phyloP scores from a whole-genome alignment of 53 echinoderm and acorn worm genomes.

The Antedon mediterranea region DNA sequence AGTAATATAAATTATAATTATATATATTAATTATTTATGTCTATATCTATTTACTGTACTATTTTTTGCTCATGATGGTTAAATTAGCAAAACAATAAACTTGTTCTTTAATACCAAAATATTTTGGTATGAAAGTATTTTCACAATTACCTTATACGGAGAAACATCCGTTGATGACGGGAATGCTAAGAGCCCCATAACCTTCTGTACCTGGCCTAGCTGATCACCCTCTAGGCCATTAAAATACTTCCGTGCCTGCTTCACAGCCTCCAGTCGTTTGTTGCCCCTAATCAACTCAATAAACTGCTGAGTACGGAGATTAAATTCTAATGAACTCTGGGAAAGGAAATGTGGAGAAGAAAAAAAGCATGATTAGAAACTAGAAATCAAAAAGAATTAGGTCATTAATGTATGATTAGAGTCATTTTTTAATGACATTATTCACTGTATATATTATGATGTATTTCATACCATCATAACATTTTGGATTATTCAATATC shows the following conservation, averaged over 20 bases:
- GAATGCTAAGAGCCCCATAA: constrained; percentile 86
- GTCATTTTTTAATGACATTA: background rate
- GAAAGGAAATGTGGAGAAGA: background rate
- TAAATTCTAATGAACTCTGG: constrained; percentile 90
- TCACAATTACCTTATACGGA: constrained; percentile 49
- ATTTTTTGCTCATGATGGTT: background rate
- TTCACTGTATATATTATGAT: too few species aligned
- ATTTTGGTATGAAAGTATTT: background rate
- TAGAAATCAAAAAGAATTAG: background rate
- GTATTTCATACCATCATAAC: too few species aligned
- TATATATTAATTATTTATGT: background rate
- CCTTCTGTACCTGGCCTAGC: constrained; percentile 51
- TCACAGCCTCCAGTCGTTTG: constrained; percentile 64
- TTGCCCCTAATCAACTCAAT: constrained; percentile 70
- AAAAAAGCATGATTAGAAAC: background rate
- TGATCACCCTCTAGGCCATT: constrained; percentile 61
- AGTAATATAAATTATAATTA: background rate
- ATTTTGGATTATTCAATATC: too few species aligned
- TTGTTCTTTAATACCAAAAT: background rate
- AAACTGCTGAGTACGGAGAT: constrained; percentile 85
- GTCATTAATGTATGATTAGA: background rate
- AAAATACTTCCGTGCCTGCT: constrained; percentile 86
- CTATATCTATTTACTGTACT: background rate
- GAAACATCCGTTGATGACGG: constrained; percentile 53
- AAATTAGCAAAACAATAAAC: background rate